Evolutionary conservation across 2,113 vertebrate genomes (phyloP).

Genomic region (Phalacrocorax carbo): DNA sequence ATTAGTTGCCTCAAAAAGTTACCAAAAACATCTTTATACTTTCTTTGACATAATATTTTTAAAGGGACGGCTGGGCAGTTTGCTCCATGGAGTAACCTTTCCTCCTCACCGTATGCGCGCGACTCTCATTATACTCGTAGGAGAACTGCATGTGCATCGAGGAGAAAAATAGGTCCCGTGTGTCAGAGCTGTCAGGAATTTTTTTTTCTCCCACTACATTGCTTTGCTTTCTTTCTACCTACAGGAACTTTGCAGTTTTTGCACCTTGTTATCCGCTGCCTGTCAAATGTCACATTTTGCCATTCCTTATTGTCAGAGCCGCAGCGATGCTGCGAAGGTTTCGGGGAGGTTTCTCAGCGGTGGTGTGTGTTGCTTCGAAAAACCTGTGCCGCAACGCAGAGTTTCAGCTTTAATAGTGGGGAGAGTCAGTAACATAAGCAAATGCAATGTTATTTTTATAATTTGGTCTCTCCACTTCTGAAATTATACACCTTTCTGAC

Average conservation of each 20-base stretch:
- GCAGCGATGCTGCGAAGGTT: background rate
- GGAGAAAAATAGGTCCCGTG: slow-evolving; percentile 37
- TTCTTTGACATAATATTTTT: background rate
- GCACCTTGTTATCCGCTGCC: slow-evolving; percentile 15
- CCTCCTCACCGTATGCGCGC: background rate
- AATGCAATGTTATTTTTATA: background rate
- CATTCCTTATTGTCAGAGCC: slow-evolving; percentile 15
- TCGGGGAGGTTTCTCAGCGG: background rate
- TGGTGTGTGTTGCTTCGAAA: background rate
- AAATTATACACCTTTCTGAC: background rate
- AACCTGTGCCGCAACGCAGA: fast-evolving
- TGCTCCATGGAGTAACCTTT: background rate
- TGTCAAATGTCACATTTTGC: slow-evolving; percentile 35
- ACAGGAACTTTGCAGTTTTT: slow-evolving; percentile 26
- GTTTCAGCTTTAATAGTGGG: background rate
- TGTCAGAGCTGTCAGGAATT: slow-evolving; percentile 50
- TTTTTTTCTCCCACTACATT: slow-evolving; percentile 50
- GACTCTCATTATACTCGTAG: background rate
- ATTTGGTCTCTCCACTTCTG: background rate
- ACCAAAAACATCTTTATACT: background rate
- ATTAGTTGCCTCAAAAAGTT: background rate
- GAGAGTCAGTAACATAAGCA: background rate
- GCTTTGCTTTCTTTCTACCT: slow-evolving; percentile 39
- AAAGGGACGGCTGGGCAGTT: background rate
- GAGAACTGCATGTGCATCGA: background rate